Evolutionary conservation across 2,113 vertebrate genomes (phyloP).

Genomic region (Crocuta crocuta): DNA sequence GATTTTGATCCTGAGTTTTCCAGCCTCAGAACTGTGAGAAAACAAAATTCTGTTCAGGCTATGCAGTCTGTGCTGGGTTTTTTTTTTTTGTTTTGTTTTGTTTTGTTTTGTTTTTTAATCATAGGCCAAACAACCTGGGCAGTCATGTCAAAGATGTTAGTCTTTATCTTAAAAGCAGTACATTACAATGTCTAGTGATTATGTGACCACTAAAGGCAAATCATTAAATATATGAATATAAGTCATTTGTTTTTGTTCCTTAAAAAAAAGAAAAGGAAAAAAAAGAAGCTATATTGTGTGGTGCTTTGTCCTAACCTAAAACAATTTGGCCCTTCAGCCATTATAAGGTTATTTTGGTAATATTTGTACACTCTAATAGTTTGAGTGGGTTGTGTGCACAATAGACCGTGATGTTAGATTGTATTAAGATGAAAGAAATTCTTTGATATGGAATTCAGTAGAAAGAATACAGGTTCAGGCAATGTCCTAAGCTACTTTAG

Average conservation of each 20-base stretch:
- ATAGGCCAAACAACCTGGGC: background rate
- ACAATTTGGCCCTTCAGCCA: background rate
- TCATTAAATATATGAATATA: background rate
- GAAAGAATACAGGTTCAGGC: background rate
- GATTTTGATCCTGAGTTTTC: background rate
- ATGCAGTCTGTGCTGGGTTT: background rate
- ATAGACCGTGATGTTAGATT: background rate
- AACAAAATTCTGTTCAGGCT: background rate
- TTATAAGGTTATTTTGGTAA: background rate
- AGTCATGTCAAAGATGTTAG: background rate
- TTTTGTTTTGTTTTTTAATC: too few relatives aligned
- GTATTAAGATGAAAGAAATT: background rate
- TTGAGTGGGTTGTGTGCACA: background rate
- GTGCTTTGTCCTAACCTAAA: background rate
- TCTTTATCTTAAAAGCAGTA: background rate
- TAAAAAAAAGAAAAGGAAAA: background rate
- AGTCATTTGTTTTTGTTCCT: background rate
- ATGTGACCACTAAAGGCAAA: background rate
- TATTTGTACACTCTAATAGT: background rate
- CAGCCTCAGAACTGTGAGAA: background rate
- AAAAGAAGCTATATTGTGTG: background rate
- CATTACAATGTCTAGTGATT: background rate
- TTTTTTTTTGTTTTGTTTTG: background rate
- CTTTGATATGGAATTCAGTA: background rate
- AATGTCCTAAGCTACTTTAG: background rate